These are phyloP conservation scores for Dendronephthya gigantea DNA, from an alignment of 64 coral and sea anemone genomes.

Conservation along the genomic window DNA sequence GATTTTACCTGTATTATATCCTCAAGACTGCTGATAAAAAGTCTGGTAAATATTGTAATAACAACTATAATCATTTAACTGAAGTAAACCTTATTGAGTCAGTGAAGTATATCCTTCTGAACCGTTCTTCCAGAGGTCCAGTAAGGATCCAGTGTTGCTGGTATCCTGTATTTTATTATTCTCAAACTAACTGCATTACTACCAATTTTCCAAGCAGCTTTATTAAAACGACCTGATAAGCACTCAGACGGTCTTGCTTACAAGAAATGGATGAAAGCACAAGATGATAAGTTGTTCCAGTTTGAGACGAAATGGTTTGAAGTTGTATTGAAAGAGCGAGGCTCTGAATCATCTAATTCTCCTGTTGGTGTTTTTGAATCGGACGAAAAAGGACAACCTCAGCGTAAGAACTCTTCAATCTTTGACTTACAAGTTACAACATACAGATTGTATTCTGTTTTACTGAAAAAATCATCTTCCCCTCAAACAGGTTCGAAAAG, in stretches of 20 bases:
- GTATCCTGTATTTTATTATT: too few relatives aligned
- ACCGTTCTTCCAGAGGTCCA: too few relatives aligned
- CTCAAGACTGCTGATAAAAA: conserved; percentile 14
- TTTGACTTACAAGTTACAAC: neutral
- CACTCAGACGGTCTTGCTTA: neutral
- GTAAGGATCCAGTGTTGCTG: too few relatives aligned
- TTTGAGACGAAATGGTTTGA: conserved; percentile 64
- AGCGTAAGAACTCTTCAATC: neutral
- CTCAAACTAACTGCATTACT: neutral
- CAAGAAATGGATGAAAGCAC: neutral
- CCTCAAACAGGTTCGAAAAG: neutral
- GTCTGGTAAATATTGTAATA: neutral
- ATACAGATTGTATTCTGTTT: neutral
- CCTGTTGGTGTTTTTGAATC: neutral
- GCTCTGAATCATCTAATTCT: neutral
- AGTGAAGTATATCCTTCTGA: too few relatives aligned
- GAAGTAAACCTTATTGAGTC: too few relatives aligned
- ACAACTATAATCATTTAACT: neutral
- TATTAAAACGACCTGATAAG: neutral
- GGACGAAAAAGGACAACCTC: neutral
- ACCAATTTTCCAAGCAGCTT: neutral
- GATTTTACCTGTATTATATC: conserved; percentile 71
- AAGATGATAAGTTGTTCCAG: neutral
- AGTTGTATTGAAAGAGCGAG: neutral
- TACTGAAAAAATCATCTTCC: too few relatives aligned